Evolutionary conservation across 2,113 vertebrate species (phyloP).

Genomic region (Saiga tatarica): DNA sequence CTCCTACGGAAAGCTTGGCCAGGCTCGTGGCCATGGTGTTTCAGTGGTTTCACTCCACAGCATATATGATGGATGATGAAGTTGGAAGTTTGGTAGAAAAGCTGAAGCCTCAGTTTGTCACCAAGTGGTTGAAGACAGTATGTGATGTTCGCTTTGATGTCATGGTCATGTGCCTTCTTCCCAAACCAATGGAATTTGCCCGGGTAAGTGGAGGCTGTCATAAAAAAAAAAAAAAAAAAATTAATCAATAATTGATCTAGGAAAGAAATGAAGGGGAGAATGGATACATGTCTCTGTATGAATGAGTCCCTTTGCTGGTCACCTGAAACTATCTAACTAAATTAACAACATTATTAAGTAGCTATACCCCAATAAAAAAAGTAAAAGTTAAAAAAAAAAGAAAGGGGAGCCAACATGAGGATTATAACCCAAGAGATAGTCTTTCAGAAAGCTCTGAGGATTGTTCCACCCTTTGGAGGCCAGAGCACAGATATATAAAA

Average conservation of each 20-base stretch:
- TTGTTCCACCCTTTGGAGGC: background rate
- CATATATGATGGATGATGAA: conserved; percentile 99
- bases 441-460: background rate
- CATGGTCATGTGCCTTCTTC: conserved; percentile 99
- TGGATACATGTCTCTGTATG: background rate
- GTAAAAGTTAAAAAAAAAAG: background rate
- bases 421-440: background rate
- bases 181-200: conserved; percentile 98
- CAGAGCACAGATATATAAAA: background rate
- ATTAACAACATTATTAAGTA: background rate
- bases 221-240: background rate
- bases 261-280: background rate
- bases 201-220: conserved; percentile 85
- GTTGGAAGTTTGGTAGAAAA: conserved; percentile 99
- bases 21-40: conserved; percentile 99
- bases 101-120: conserved; percentile 99
- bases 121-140: conserved; percentile 98
- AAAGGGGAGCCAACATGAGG: background rate
- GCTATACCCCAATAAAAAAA: background rate
- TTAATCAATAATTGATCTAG: background rate
- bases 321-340: background rate
- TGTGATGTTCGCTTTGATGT: conserved; percentile 98
- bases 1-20: conserved; percentile 96
- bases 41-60: conserved; percentile 99
- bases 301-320: background rate